These are phyloP conservation scores for Tenthredo distinguenda DNA, from an alignment of 2,888 invertebrate species.

Conservation along the genomic window DNA sequence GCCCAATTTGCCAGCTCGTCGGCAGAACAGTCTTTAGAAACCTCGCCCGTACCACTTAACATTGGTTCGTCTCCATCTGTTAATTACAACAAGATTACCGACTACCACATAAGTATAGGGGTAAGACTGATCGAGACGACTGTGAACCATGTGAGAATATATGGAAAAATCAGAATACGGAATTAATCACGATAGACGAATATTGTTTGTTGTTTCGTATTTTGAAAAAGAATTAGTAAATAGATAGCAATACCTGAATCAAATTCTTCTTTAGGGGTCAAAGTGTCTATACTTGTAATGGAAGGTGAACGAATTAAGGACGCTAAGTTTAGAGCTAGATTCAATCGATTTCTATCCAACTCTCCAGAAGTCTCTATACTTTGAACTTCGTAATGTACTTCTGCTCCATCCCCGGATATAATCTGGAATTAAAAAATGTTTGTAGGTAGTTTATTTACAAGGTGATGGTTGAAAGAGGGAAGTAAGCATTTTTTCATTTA, in stretches of 20 bases:
- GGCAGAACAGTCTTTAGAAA: constrained; percentile 97
- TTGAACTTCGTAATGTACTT: constrained; percentile 87
- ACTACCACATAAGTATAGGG: constrained; percentile 7
- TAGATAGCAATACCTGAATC: constrained; percentile 81
- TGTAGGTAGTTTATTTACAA: not conserved
- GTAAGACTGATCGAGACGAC: constrained; percentile 25
- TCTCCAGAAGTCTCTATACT: constrained; percentile 90
- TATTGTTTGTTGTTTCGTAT: not conserved
- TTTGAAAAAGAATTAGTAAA: not conserved
- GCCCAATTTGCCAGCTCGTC: constrained; percentile 96
- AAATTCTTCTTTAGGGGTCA: constrained; percentile 87
- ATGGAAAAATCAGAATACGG: not conserved
- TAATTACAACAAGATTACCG: constrained; percentile 57
- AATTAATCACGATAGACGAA: constrained; percentile 1
- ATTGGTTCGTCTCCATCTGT: constrained; percentile 95
- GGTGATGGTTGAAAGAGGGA: not conserved
- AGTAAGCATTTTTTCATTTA: not conserved
- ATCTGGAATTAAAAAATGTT: constrained; percentile 70
- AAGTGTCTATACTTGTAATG: constrained; percentile 86
- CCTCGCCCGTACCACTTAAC: constrained; percentile 98
- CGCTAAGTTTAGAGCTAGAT: constrained; percentile 86
- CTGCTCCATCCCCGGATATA: constrained; percentile 82
- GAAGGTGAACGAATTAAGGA: constrained; percentile 87
- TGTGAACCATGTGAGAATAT: constrained; percentile 28
- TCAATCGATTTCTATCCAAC: constrained; percentile 86